Conservation (phyloP, 2,113 vertebrate species). For the Alligator sinensis region DNA sequence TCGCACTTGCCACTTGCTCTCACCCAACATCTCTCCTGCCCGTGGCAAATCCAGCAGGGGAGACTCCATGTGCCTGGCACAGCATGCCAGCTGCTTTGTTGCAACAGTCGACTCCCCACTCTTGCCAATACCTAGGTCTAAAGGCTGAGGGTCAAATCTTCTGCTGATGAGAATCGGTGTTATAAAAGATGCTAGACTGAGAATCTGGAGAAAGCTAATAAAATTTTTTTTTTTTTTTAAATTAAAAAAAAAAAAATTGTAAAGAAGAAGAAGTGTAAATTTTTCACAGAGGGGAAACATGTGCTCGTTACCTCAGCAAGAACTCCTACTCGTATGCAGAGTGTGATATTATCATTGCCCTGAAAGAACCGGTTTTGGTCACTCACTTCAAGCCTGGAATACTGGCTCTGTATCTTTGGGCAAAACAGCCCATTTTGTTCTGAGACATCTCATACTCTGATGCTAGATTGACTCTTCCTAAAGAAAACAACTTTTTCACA, state of each 20-base stretch:
- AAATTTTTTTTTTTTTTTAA: background rate
- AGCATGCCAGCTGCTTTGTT: background rate
- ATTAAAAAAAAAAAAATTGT: background rate
- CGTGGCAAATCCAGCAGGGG: background rate
- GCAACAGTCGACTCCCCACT: conserved; percentile 6
- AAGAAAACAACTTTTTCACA: background rate
- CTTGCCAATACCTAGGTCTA: background rate
- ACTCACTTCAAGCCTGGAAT: background rate
- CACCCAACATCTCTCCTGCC: background rate
- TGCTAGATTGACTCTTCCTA: background rate
- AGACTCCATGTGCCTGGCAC: background rate
- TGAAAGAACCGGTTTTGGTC: background rate
- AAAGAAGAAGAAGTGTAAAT: background rate
- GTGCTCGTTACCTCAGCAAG: background rate
- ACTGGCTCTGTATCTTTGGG: background rate
- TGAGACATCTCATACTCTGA: background rate
- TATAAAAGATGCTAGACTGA: background rate
- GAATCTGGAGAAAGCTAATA: background rate
- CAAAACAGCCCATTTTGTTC: background rate
- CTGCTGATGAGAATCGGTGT: background rate
- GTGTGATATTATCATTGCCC: rapidly evolving
- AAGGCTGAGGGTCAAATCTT: background rate
- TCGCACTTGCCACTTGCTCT: background rate
- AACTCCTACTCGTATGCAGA: background rate
- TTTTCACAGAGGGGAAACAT: background rate